A percentile compares a stretch with the other conserved stretches of the same genome.
phyloP scores from a whole-genome alignment of 2,113 vertebrate genomes.

The Semicossyphus pulcher region DNA sequence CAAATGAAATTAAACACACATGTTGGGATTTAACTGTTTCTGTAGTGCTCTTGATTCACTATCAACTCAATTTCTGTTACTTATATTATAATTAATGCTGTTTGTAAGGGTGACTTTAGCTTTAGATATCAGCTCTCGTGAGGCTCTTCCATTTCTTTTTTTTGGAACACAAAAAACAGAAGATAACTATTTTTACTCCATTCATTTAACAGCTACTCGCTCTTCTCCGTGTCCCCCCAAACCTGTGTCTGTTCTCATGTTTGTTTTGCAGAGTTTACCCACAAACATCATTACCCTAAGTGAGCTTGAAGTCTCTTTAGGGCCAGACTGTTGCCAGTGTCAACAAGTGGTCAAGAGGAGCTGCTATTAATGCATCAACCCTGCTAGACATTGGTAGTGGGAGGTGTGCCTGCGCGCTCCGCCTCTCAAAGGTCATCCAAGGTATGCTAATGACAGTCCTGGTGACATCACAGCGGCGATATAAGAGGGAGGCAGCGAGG shows the following conservation, averaged over 20 bases:
- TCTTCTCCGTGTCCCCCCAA: neutral
- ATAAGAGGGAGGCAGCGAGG: slow-evolving; percentile 62
- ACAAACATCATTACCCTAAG: slow-evolving; percentile 19
- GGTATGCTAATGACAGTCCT: slow-evolving; percentile 46
- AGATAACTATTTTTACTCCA: neutral
- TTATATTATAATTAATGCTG: too few species aligned
- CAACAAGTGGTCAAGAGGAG: slow-evolving; percentile 37
- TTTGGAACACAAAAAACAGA: neutral
- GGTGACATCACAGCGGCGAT: slow-evolving; percentile 66
- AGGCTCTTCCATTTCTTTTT: neutral
- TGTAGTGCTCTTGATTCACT: too few species aligned
- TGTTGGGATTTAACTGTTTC: neutral
- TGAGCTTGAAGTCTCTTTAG: slow-evolving; percentile 30
- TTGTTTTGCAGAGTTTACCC: slow-evolving; percentile 20
- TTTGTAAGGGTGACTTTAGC: too few species aligned
- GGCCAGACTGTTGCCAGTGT: slow-evolving; percentile 32
- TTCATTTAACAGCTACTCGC: too few species aligned
- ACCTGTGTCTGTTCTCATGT: neutral
- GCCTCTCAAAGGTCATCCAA: slow-evolving; percentile 62
- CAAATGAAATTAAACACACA: neutral
- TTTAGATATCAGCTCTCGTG: too few species aligned
- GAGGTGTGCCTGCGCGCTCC: slow-evolving; percentile 41
- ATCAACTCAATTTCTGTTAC: too few species aligned
- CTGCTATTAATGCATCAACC: slow-evolving; percentile 47
- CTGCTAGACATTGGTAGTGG: slow-evolving; percentile 24